Percentiles rank a stretch among this genome's conserved stretches.
phyloP scores from a whole-genome alignment of 2,888 invertebrate genomes.

The Antitype chi region DNA sequence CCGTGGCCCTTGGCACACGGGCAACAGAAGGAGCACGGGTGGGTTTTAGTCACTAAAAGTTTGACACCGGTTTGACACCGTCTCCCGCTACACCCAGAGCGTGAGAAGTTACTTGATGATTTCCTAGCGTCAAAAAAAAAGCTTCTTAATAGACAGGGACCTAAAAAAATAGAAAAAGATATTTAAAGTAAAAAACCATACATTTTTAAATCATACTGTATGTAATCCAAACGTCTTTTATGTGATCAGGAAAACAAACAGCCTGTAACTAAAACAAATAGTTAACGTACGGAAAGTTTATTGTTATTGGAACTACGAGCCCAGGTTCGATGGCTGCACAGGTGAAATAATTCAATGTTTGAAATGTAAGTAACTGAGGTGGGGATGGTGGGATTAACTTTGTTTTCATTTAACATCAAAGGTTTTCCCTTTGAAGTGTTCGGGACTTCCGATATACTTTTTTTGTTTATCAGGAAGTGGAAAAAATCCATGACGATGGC shows the following conservation, averaged over 20 bases:
- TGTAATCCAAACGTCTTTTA: slow-evolving; percentile 55
- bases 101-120: too few relatives aligned
- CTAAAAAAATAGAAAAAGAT: too few relatives aligned
- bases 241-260: slow-evolving; percentile 65
- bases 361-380: slow-evolving; percentile 18
- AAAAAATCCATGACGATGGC: not conserved
- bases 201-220: slow-evolving; percentile 56
- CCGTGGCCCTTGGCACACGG: too few relatives aligned
- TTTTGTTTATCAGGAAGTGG: not conserved
- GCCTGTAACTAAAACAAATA: slow-evolving; percentile 70
- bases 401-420: slow-evolving; percentile 35
- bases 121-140: too few relatives aligned
- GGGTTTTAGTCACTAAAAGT: too few relatives aligned
- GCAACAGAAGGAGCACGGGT: too few relatives aligned
- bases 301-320: slow-evolving; percentile 71
- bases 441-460: not conserved
- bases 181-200: not conserved
- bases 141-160: too few relatives aligned
- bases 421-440: slow-evolving; percentile 26
- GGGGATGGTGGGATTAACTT: slow-evolving; percentile 26
- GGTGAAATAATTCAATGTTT: slow-evolving; percentile 64
- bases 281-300: slow-evolving; percentile 71
- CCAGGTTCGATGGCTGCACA: slow-evolving; percentile 65
- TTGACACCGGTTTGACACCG: too few relatives aligned
- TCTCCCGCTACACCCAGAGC: too few relatives aligned